Base-by-base conservation (phyloP, 2,888 invertebrate genomes). In the Mamestra brassicae region DNA sequence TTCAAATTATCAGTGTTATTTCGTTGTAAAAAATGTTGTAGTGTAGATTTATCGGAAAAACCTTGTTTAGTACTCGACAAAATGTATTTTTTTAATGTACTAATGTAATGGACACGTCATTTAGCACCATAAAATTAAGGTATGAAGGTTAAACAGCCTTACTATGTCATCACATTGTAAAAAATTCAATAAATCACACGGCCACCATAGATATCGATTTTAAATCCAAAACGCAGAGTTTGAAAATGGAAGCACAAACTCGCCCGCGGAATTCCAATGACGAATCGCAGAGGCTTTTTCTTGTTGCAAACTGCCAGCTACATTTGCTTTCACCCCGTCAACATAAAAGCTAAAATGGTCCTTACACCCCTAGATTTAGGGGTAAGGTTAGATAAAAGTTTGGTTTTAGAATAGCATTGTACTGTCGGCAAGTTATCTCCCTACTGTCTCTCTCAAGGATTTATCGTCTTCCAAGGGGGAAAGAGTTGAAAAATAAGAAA, bases 221-320 rank as follows among this genome's bases (percentile, higher is more conserved):
- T 55, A 90, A 92, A 92, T 92, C 91, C 89, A 90, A 93, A 94
- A 92, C 90, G 87, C 86, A 90, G 87, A 90, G 90, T 93, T 93
- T 92, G 94, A 94, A 94, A 94, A 95, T 94, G 92, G 93, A 92
- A 93, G 91, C 90, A 34, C 71, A 92, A 93, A 93, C 92, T 94
- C 94, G 93, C 92, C 94, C 95, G 95, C 94, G 95, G 95, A 95
- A 96, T 96, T 94, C 92, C 94, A 96, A 96, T 96, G 96, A 96
- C 95, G 96, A 95, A 95, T 95, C 94, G 95, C 91, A 93, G 92
- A 94, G 94, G 95, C 94, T 96, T 96, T 96, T 96, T 96, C 96
- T 95, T 95, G 93, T 95, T 93, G 92, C 90, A 90, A 90, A 90
- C 84, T 80, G 86, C 92, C 84, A 92, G 34, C 81, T 86, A 61